Evolutionary conservation across 2,888 invertebrate species (phyloP), one percentile per base, ranked within the genome.

Genomic region (Girardia tigrina): DNA sequence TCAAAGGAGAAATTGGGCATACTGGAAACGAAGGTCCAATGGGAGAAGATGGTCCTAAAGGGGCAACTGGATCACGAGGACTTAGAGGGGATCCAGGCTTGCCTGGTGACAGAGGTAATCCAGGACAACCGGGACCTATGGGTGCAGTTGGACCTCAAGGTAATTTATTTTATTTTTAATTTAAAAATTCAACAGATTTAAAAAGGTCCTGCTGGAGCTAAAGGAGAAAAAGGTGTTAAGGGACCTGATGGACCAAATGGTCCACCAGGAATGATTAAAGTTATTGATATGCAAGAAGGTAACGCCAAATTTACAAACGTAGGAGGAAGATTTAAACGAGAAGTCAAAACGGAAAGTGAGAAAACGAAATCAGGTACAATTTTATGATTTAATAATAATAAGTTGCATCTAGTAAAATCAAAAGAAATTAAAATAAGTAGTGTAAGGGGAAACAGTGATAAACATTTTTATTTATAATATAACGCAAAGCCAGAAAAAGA

Each of bases 31-130:
- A 56, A 56, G 56, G 56, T 56, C 56, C 56, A 56, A 56, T 56
- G 56, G 56, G 56, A 56, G 56, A 56, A 56, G 56, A 56, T 16
- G 56, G 56, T 16, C n/a, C 56, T n/a, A 56, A 56, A 56, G 56
- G 56, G 23, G 56, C 56, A 20, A 56, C n/a, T 4, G 56, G 56
- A 16, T 23, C 56, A 56, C n/a, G 56, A 56, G 56, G 56, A 56
- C 56, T 12, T 4, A 4, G 56, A 56, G 56, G 56, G 4, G 56
- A 56, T n/a, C 56, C 56, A 8, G 56, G 56, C 23, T 16, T 56
- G n/a, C 20, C 56, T 2, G 56, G 56, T 20, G 56, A 56, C n/a
- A 4, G 56, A 8, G 56, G 56, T 56, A n/a, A n/a, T 12, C 4
- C 4, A 4, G 56, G 56, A 8, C 56, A n/a, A 20, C 4, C 56